A percentile compares a stretch with the other conserved stretches of the same genome.
Evolutionary conservation across 2,113 vertebrate species (phyloP).

Genomic region (Sapajus apella): DNA sequence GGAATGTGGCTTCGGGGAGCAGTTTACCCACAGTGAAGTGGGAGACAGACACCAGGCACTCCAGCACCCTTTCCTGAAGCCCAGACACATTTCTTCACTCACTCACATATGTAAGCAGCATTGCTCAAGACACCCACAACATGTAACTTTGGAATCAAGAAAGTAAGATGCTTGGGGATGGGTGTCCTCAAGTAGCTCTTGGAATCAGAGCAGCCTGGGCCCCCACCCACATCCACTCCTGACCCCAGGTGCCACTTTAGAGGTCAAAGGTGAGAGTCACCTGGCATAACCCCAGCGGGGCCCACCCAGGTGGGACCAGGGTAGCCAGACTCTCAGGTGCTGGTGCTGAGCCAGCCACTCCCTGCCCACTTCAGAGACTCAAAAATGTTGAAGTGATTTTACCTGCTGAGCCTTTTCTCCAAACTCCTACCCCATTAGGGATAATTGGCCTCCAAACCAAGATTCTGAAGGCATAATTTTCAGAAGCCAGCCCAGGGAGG

Average conservation of each 20-base stretch:
- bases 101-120: background rate
- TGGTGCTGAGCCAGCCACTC: background rate
- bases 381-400: rapidly evolving
- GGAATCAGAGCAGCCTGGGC: background rate
- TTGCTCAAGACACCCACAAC: rapidly evolving
- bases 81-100: rapidly evolving
- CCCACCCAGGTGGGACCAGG: background rate
- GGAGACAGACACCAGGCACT: background rate
- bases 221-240: background rate
- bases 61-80: rapidly evolving
- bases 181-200: background rate
- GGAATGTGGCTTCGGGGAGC: rapidly evolving
- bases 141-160: background rate
- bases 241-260: background rate
- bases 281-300: rapidly evolving
- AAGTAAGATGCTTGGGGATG: background rate
- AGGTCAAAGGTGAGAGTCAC: background rate
- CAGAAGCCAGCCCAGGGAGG: background rate
- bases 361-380: background rate
- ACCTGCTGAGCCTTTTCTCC: background rate
- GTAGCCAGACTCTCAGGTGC: rapidly evolving
- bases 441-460: rapidly evolving
- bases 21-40: rapidly evolving
- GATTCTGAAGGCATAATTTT: background rate
- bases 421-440: background rate